phyloP scores from a whole-genome alignment of 2,113 vertebrate genomes.

The Paraplagusia blochii region DNA sequence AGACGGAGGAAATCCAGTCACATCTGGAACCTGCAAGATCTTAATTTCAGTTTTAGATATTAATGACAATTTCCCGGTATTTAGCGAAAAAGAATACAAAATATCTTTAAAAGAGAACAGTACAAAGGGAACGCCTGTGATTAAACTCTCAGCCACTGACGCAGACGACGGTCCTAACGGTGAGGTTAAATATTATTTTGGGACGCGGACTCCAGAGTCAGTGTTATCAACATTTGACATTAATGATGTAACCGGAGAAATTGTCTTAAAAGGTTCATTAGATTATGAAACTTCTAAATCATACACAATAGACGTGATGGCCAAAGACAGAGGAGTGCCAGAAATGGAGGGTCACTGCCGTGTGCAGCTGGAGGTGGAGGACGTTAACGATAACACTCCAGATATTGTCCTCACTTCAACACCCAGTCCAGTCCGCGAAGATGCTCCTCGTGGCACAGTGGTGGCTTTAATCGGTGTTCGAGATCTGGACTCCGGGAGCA shows the following conservation, averaged over 20 bases:
- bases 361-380: constrained; percentile 60
- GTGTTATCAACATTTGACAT: constrained; percentile 56
- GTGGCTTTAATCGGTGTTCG: too few relatives aligned
- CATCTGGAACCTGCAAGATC: constrained; percentile 57
- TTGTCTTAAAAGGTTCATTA: constrained; percentile 44
- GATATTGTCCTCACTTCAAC: constrained; percentile 64
- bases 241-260: constrained; percentile 49
- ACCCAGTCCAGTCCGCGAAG: too few relatives aligned
- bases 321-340: constrained; percentile 65
- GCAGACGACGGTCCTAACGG: constrained; percentile 68
- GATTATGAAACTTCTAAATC: constrained; percentile 55
- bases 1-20: constrained; percentile 63
- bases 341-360: constrained; percentile 65
- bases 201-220: constrained; percentile 36
- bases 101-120: constrained; percentile 77
- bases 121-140: constrained; percentile 67
- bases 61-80: constrained; percentile 86
- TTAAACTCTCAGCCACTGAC: constrained; percentile 72
- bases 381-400: constrained; percentile 71
- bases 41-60: constrained; percentile 68
- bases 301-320: constrained; percentile 58
- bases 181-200: constrained; percentile 64
- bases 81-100: constrained; percentile 75
- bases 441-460: too few relatives aligned
- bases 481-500: too few relatives aligned